Conservation (phyloP, 2,888 invertebrate genomes). For the Rhagophthalmus giganteus region DNA sequence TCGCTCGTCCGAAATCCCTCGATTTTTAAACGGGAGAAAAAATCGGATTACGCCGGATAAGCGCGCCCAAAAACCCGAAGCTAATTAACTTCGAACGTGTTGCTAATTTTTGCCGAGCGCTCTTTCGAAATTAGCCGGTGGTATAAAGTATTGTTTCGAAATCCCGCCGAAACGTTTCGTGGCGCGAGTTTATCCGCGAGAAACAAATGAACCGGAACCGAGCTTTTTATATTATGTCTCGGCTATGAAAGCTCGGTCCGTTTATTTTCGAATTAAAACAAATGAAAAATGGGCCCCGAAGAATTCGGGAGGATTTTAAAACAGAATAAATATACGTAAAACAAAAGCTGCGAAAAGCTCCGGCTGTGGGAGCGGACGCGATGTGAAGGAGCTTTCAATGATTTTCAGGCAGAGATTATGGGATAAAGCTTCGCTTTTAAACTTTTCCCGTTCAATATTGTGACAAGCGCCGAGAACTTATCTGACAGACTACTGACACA, state of each 20-base stretch:
- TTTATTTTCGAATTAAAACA: background rate
- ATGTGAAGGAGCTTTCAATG: conserved; percentile 27
- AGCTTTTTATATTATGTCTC: no score
- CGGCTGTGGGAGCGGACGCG: conserved; percentile 10
- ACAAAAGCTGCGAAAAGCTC: conserved; percentile 21
- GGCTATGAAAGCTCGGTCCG: background rate
- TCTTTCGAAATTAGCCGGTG: no score
- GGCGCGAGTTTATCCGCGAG: background rate
- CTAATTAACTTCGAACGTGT: no score
- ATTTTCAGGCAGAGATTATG: conserved; percentile 28
- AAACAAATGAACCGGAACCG: background rate
- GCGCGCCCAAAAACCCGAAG: no score
- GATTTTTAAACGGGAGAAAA: no score
- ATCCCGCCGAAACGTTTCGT: background rate
- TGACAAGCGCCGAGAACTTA: conserved; percentile 27
- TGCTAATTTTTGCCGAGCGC: no score
- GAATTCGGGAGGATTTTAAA: conserved; percentile 4
- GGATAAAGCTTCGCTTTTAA: conserved; percentile 29
- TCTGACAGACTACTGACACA: conserved; percentile 28
- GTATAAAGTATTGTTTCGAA: background rate
- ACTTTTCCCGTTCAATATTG: conserved; percentile 28
- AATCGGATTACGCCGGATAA: no score
- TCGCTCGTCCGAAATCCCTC: no score
- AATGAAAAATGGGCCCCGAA: background rate
- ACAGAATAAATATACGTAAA: conserved; percentile 17